Base-by-base conservation (phyloP, 2,888 invertebrate species). In the Eristalis intricaria region DNA sequence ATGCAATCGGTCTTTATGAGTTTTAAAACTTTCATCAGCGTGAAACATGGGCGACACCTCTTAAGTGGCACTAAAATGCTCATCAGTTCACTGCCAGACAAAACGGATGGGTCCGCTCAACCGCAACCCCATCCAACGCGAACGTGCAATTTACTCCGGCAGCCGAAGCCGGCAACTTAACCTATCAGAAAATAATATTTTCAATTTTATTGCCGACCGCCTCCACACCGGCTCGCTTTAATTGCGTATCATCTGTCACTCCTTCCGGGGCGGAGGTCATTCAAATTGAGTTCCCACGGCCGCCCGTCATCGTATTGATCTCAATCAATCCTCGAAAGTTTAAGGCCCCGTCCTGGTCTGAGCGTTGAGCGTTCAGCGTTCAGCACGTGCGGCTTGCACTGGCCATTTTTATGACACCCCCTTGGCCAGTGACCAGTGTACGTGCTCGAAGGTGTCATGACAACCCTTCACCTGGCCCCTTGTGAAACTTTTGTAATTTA, bases 131-230 rank as follows among this genome's bases (percentile, higher is more conserved):
- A 23, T 32, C 23, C 11, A 68, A 7, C 50, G 38, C 50, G 38
- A 61, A 71, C 61, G 63, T 35, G 43, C 60, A 76, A 80, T 75
- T 80, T 71, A 66, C 22, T 32, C 40, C 29, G 65, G 76, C 73
- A 63, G 50, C 40, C 11, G 43, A 77, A 63, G 50, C 40, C 11
- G 43, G 40, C 75, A 63, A 68, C 61, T 78, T 73, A 73, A 68
- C 76, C 76, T 65, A 85, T 81, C 78, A 77, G 81, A 85, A 77
- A 85, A 82, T 85, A 81, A 85, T 85, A 77, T 69, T 82, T 77
- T 69, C 73, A 77, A 85, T 73, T 74, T 81, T 73, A 85, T 81
- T 77, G 77, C 32, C 13, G 15, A 26, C n/a, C 38, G 4, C 60
- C 15, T 13, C 15, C 23, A 15, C 19, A 11, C 19, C 43, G 22